A percentile compares a stretch with the other conserved stretches of the same genome.
Conservation (phyloP, 2,113 vertebrate genomes). For the Engystomops pustulosus region DNA sequence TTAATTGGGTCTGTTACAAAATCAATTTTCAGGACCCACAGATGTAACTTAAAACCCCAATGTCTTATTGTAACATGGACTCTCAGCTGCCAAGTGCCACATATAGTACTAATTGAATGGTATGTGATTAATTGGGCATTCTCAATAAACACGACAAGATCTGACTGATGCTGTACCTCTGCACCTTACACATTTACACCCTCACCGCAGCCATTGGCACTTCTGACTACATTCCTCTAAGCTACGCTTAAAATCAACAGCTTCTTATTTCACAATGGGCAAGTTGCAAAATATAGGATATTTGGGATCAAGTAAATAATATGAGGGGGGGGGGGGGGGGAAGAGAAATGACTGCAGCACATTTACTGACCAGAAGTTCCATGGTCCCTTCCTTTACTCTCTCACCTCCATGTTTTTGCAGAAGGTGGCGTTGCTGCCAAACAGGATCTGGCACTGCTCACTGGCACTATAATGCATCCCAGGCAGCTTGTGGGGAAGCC, state of each 20-base stretch:
- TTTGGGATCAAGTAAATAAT: neutral
- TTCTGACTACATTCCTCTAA: neutral
- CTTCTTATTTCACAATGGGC: too few relatives aligned
- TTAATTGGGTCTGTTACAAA: too few relatives aligned
- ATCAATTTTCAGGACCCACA: too few relatives aligned
- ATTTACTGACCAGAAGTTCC: conserved; percentile 24
- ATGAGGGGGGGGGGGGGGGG: neutral
- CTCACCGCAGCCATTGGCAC: neutral
- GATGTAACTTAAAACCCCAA: too few relatives aligned
- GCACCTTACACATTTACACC: too few relatives aligned
- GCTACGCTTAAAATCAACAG: neutral
- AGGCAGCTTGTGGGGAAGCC: conserved; percentile 89
- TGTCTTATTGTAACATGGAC: too few relatives aligned
- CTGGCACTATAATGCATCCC: conserved; percentile 97
- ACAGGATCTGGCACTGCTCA: conserved; percentile 96
- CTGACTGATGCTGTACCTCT: too few relatives aligned
- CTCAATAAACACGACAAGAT: too few relatives aligned
- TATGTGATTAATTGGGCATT: too few relatives aligned
- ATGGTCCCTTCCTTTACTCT: conserved; percentile 7
- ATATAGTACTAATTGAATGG: too few relatives aligned
- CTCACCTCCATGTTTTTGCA: conserved; percentile 96
- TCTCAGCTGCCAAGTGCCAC: too few relatives aligned
- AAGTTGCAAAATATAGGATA: neutral
- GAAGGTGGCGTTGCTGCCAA: conserved; percentile 94
- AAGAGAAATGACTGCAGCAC: neutral